Percentiles rank a stretch among this genome's conserved stretches.
Conservation (phyloP, 2,888 invertebrate species). For the Ectemnius cavifrons region DNA sequence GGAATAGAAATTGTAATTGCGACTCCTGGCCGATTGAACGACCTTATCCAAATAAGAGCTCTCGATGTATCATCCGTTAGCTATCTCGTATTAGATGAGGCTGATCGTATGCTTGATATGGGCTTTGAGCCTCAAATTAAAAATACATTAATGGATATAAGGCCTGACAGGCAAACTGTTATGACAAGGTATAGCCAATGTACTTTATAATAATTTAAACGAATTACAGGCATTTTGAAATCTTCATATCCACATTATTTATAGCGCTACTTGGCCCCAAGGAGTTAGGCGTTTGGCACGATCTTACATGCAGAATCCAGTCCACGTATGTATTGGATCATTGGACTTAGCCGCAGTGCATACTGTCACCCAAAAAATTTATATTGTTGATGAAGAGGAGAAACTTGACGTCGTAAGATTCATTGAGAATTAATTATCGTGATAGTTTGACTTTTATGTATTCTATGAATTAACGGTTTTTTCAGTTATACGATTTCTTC, state of each 20-base stretch:
- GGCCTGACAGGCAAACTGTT: conserved; percentile 95
- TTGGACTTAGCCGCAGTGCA: conserved; percentile 94
- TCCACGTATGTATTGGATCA: conserved; percentile 93
- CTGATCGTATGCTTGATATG: conserved; percentile 92
- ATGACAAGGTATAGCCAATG: conserved; percentile 87
- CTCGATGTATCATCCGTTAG: conserved; percentile 90
- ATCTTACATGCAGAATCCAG: conserved; percentile 92
- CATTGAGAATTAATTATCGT: background rate
- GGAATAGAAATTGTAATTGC: conserved; percentile 98
- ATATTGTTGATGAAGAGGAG: conserved; percentile 85
- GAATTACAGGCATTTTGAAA: no score
- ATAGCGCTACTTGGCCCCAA: conserved; percentile 94
- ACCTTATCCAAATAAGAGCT: conserved; percentile 85
- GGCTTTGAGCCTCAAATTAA: conserved; percentile 94
- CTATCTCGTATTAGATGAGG: conserved; percentile 95
- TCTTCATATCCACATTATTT: background rate
- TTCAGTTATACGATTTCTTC: conserved; percentile 85
- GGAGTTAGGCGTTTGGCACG: conserved; percentile 91
- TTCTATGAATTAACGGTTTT: background rate
- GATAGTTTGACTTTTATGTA: no score
- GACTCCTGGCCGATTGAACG: conserved; percentile 95
- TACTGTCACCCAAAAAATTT: conserved; percentile 89
- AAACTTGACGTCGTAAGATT: conserved; percentile 83
- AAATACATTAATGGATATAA: conserved; percentile 87
- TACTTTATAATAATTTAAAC: background rate